Percentiles rank a stretch among this genome's conserved stretches.
These are phyloP conservation scores for Prunella strophiata DNA, from an alignment of 2,797 vertebrate genomes.

Conservation along the genomic window DNA sequence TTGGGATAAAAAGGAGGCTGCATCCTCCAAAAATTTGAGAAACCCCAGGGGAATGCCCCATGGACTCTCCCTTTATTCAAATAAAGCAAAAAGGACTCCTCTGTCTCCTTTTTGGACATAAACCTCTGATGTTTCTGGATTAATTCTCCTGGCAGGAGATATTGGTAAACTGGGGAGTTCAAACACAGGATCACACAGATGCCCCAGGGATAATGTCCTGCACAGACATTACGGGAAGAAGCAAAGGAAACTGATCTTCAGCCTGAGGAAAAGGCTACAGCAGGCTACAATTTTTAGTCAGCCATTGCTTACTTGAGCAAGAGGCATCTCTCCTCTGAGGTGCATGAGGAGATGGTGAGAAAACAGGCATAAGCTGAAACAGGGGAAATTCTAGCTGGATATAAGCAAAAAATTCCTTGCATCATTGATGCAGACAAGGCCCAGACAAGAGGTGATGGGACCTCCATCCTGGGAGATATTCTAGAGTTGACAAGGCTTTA, in stretches of 20 bases:
- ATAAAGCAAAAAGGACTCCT: no score
- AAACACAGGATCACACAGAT: background rate
- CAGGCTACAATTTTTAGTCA: background rate
- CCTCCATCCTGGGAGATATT: background rate
- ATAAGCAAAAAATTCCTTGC: background rate
- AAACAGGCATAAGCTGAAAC: background rate
- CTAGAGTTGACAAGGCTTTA: background rate
- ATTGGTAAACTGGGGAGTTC: background rate
- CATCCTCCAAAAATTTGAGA: no score
- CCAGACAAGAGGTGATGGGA: background rate
- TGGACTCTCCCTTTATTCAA: no score
- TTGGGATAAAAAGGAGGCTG: no score
- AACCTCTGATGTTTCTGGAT: no score
- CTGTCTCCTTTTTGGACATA: no score
- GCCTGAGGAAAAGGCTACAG: background rate
- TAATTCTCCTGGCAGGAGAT: no score
- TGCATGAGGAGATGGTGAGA: accelerated
- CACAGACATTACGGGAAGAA: background rate
- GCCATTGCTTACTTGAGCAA: background rate
- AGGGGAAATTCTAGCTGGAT: background rate
- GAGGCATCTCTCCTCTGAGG: background rate
- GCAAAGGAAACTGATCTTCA: background rate
- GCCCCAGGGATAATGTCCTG: no score
- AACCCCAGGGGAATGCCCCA: no score
- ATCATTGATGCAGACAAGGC: background rate